Evolutionary conservation across 2,113 vertebrate species (phyloP), one percentile per base, ranked within the genome.

Genomic region (Coregonus clupeaformis): DNA sequence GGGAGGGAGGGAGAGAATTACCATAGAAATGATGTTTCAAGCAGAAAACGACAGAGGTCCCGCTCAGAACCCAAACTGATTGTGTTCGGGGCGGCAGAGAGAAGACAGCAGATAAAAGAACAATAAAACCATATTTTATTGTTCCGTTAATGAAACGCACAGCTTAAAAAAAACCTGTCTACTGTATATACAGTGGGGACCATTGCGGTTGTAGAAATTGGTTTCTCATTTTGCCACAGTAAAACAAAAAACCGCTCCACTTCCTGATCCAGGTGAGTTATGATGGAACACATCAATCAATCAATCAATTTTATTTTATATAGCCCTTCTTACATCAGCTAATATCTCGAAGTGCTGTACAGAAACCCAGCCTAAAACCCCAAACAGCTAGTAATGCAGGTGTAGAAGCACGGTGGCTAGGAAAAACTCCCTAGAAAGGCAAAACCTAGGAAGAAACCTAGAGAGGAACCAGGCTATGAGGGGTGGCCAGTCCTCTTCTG

Each of bases 11-110:
- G 77, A 66, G 66, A 69, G 49, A 82, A 87, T 85, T 87, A 85
- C 73, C 84, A 87, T 80, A 84, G 82, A 85, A 82, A 82, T 87
- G 36, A 85, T 81, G 75, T 82, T 82, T 84, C 68, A 76, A 69
- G 73, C 55, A 32, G 62, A 73, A 84, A 72, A 76, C 32, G 60
- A 20, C 27, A 20, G 64, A 29, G 68, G 49, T 47, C 66, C 66
- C 18, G 22, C 29, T 22, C 13, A 79, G 59, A 76, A 69, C 14
- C 47, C 27, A 64, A 69, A 72, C 69, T 27, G 62, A 84, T 76
- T 78, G 69, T 66, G 65, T 75, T 62, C 30, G 14, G 52, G 45
- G 4, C 22, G 4, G 49, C 16, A 16, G 36, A 72, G 71, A 72
- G 62, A 80, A 79, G 42, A 71, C 59, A 14, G n/a, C n/a, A 6